Percentiles rank a stretch among this genome's conserved stretches.
Evolutionary conservation across 1,140 invertebrate genomes (phyloP).

Genomic region (Lepidostoma basale): DNA sequence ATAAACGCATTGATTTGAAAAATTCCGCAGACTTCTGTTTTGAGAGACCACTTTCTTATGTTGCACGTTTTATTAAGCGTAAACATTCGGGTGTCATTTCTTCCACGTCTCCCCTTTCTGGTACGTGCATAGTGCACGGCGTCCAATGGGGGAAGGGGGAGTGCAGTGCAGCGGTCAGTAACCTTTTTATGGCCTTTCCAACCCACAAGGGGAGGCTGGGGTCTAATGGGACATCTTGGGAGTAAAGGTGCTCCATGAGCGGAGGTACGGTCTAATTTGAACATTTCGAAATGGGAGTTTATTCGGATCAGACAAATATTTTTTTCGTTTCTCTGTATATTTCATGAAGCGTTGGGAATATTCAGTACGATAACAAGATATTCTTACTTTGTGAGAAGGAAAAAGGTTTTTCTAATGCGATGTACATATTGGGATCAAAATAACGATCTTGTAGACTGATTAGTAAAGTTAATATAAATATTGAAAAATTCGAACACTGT

Average conservation of each 20-base stretch:
- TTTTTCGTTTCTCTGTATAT: too few relatives aligned
- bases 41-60: background rate
- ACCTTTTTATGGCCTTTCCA: slow-evolving; percentile 28
- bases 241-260: background rate
- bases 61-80: slow-evolving; percentile 21
- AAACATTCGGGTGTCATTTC: slow-evolving; percentile 1
- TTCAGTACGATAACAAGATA: too few relatives aligned
- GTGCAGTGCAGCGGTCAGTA: slow-evolving; percentile 10
- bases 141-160: background rate
- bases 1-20: slow-evolving; percentile 10
- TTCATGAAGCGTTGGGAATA: too few relatives aligned
- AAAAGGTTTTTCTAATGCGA: too few relatives aligned
- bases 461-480: too few relatives aligned
- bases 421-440: too few relatives aligned
- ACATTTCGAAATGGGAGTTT: too few relatives aligned
- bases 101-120: background rate
- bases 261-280: background rate
- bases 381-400: too few relatives aligned
- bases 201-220: background rate
- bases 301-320: too few relatives aligned
- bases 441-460: too few relatives aligned
- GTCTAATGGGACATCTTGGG: slow-evolving; percentile 13
- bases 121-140: too few relatives aligned
- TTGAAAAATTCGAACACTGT: too few relatives aligned
- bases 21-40: background rate